Conservation (phyloP, 2,888 invertebrate species). For the Cecidostiba fungosa region DNA sequence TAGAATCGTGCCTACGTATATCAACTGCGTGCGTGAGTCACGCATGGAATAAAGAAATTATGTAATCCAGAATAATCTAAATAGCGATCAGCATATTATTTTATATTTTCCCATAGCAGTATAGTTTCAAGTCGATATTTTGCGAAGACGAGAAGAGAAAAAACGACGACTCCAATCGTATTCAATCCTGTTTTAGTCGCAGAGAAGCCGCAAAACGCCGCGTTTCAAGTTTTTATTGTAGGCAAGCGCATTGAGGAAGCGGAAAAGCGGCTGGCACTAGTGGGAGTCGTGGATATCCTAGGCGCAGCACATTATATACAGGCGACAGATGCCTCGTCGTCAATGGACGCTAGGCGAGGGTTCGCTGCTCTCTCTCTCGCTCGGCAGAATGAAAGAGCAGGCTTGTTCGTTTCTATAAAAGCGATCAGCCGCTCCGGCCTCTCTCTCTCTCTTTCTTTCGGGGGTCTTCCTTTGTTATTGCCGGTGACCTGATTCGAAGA, state of each 20-base stretch:
- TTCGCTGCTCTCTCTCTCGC: conserved; percentile 9
- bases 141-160: not conserved
- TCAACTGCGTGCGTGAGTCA: conserved; percentile 13
- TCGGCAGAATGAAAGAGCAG: conserved; percentile 1
- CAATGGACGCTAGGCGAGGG: conserved; percentile 12
- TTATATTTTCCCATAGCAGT: not conserved
- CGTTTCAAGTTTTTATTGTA: not conserved
- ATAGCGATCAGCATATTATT: not conserved
- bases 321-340: conserved; percentile 36
- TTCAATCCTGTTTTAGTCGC: no score
- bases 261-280: not conserved
- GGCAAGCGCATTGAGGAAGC: not conserved
- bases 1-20: not conserved
- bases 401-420: conserved; percentile 23
- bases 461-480: conserved; percentile 19
- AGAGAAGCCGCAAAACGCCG: not conserved
- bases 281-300: conserved; percentile 6
- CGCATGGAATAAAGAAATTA: conserved; percentile 16
- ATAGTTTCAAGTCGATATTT: no score
- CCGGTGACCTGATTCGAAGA: conserved; percentile 35
- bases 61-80: conserved; percentile 5
- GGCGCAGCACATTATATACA: not conserved
- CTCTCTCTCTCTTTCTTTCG: conserved; percentile 46
- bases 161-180: no score
- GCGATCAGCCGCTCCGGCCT: conserved; percentile 12